Evolutionary conservation across 2,888 invertebrate species (phyloP), one percentile per base, ranked within the genome.

Genomic region (Lacanobia wlatinum): DNA sequence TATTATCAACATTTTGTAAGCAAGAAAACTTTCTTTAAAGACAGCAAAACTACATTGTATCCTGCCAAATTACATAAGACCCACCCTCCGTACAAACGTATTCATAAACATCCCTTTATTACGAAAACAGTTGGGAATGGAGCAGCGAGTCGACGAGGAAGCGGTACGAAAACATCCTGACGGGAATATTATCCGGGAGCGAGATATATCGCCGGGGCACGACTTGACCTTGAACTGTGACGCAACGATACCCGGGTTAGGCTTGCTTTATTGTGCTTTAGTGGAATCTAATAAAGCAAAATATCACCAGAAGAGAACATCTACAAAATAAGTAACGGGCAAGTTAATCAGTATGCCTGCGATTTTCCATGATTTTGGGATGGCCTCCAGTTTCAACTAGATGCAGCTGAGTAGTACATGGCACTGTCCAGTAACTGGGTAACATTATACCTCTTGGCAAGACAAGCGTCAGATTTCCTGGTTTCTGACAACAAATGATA

Each of bases 151-250:
- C 38, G 38, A 58, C 58, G 58, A 73, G 84, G 86, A 86, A 86
- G 38, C 73, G 65, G 59, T 52, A 72, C 61, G 38, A 78, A 86
- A 84, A 84, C 84, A 84, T 84, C 84, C 86, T 80, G 82, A 23
- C 34, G 62, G 43, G 62, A 61, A 75, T 63, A 72, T 65, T 74
- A 70, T 56, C 68, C 73, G 68, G 73, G 73, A 73, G 58, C 55
- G 16, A 62, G 68, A 79, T 79, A 65, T 65, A 56, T 58, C 12
- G 61, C 43, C 43, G 28, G 23, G 58, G 21, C 40, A 65, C 46
- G 16, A 8, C 14, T 10, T 55, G 69, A 70, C 80, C 69, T 78
- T 70, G 80, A 48, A 61, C 59, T 7, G 28, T 62, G 52, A 69
- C 52, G 58, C 23, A 40, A 52, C 18, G 8, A 21, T 40, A n/a